These are phyloP conservation scores for Drosophila simulans DNA, from an alignment of 1,140 invertebrate species.

Conservation along the genomic window DNA sequence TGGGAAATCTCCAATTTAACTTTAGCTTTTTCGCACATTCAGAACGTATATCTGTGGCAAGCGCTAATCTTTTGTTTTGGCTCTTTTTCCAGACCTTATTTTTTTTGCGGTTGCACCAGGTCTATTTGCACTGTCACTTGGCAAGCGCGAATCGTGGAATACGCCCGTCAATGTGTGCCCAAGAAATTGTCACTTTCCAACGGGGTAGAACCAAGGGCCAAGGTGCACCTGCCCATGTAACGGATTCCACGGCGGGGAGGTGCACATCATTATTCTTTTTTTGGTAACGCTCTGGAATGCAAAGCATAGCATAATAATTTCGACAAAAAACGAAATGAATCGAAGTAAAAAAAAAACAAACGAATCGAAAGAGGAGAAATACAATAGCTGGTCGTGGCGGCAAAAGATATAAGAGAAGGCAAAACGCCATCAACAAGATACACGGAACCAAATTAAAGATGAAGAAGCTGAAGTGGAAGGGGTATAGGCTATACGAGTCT, in stretches of 20 bases:
- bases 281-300: slow-evolving; percentile 59
- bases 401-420: slow-evolving; percentile 78
- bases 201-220: slow-evolving; percentile 14
- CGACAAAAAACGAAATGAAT: slow-evolving; percentile 32
- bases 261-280: background rate
- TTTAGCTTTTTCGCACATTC: slow-evolving; percentile 29
- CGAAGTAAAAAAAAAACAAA: slow-evolving; percentile 8
- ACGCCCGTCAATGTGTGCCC: slow-evolving; percentile 60
- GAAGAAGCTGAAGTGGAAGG: slow-evolving; percentile 56
- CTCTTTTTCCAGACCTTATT: background rate
- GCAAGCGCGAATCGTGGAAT: slow-evolving; percentile 50
- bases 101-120: slow-evolving; percentile 37
- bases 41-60: slow-evolving; percentile 7
- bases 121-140: slow-evolving; percentile 65
- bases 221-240: slow-evolving; percentile 61
- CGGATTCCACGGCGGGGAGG: slow-evolving; percentile 24
- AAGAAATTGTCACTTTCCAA: slow-evolving; percentile 58
- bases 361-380: slow-evolving; percentile 32
- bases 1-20: slow-evolving; percentile 1
- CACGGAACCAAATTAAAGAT: slow-evolving; percentile 82
- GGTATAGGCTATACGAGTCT: background rate
- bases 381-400: slow-evolving; percentile 62
- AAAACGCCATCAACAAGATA: slow-evolving; percentile 82
- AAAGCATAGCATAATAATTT: slow-evolving; percentile 79
- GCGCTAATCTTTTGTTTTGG: slow-evolving; percentile 13